Percentiles rank a stretch among this genome's conserved stretches.
These are phyloP conservation scores for Triops longicaudatus DNA, from an alignment of 1,140 invertebrate genomes.

Conservation along the genomic window DNA sequence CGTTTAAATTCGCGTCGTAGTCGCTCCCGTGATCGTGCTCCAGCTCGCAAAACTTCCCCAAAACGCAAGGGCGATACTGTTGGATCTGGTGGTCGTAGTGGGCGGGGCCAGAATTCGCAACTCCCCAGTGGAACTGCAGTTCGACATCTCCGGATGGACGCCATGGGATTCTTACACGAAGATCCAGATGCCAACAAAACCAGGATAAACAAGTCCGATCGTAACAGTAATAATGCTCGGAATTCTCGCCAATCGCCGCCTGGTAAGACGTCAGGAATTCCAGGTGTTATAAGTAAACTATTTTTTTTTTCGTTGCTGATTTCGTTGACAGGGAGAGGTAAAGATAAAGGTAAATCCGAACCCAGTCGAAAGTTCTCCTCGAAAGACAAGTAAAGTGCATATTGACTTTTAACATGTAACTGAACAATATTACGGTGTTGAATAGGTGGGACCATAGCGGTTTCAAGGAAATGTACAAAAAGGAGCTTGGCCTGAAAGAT, in stretches of 20 bases:
- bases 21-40: background rate
- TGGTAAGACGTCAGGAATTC: background rate
- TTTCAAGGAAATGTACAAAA: constrained; percentile 39
- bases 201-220: background rate
- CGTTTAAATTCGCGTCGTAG: background rate
- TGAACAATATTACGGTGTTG: background rate
- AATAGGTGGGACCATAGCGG: constrained; percentile 40
- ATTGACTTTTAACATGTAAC: background rate
- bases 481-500: constrained; percentile 35
- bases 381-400: background rate
- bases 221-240: background rate
- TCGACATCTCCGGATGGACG: background rate
- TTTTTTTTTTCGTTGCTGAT: background rate
- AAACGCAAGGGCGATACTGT: background rate
- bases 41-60: background rate
- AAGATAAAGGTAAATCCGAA: background rate
- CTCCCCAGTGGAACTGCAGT: background rate
- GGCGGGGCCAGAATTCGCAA: background rate
- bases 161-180: background rate
- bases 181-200: background rate
- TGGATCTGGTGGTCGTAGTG: background rate
- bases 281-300: background rate
- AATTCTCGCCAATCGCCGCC: background rate
- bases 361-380: background rate
- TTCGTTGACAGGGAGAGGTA: background rate